These are phyloP conservation scores for roundworm (Caenorhabditis elegans) DNA, from an alignment of 1,140 invertebrate species.

Conservation along the genomic window DNA sequence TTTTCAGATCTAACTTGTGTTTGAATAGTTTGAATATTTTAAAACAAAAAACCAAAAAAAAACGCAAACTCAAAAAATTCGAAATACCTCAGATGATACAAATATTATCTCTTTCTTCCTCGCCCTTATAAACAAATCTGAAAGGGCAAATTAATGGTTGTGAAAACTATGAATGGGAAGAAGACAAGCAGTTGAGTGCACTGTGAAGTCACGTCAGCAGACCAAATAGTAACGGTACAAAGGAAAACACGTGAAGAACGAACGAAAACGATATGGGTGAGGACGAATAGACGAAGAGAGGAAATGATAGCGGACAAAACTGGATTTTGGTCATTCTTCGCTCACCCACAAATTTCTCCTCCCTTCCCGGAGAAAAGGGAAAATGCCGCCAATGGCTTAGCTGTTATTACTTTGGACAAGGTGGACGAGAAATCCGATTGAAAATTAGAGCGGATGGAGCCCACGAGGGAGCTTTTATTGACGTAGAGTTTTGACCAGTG, in stretches of 20 bases:
- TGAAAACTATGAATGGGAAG: not conserved
- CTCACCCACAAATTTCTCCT: not conserved
- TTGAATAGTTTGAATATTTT: too few relatives aligned
- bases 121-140: not conserved
- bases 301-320: not conserved
- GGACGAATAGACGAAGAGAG: not conserved
- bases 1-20: too few relatives aligned
- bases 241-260: constrained; percentile 15
- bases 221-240: constrained; percentile 11
- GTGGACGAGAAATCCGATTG: not conserved
- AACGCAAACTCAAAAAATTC: not conserved
- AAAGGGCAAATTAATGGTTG: not conserved
- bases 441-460: not conserved
- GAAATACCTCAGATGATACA: not conserved
- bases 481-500: not conserved
- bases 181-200: constrained; percentile 7
- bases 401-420: constrained; percentile 3
- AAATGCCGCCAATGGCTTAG: not conserved
- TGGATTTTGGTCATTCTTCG: not conserved
- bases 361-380: not conserved
- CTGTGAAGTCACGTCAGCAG: not conserved
- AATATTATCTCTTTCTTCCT: not conserved
- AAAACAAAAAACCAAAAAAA: not conserved
- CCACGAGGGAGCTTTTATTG: not conserved
- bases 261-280: constrained; percentile 15